Conservation (phyloP, 1,140 invertebrate genomes). For the Leptinotarsa defecta region DNA sequence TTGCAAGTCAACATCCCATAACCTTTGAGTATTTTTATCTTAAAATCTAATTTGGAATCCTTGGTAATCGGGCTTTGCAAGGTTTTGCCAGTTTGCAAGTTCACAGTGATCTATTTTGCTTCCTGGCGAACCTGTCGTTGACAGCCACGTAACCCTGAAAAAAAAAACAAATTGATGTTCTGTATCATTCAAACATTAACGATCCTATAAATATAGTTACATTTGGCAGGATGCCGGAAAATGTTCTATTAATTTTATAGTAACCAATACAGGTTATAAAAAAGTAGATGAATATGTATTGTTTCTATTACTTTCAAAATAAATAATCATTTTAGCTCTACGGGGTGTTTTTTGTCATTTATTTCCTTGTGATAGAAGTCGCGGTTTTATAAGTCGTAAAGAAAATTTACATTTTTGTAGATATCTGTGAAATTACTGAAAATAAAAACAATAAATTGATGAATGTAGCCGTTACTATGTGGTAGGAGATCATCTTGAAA, state of each 20-base stretch:
- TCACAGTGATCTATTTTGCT: slow-evolving; percentile 82
- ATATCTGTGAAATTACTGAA: too few relatives aligned
- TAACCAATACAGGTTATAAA: too few relatives aligned
- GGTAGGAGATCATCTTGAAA: too few relatives aligned
- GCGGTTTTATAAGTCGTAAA: not conserved
- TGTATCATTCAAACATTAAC: not conserved
- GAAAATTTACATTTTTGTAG: too few relatives aligned
- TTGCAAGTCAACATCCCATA: not conserved
- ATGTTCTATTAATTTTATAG: slow-evolving; percentile 10
- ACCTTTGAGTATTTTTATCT: not conserved
- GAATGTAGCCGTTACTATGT: too few relatives aligned
- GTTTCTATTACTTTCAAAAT: too few relatives aligned
- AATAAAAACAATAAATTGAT: too few relatives aligned
- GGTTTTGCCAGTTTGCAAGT: slow-evolving; percentile 78
- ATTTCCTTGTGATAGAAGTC: not conserved
- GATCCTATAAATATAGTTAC: slow-evolving; percentile 8
- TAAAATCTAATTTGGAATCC: slow-evolving; percentile 84
- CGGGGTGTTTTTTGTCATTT: too few relatives aligned
- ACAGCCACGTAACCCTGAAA: slow-evolving; percentile 80
- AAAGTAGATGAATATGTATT: too few relatives aligned
- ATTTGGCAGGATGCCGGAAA: slow-evolving; percentile 10
- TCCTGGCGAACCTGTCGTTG: slow-evolving; percentile 81
- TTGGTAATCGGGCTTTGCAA: slow-evolving; percentile 76
- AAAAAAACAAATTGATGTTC: not conserved
- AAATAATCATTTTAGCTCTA: too few relatives aligned